Evolutionary conservation across 1,140 invertebrate genomes (phyloP).

Genomic region (Himalopsyche phryganea): DNA sequence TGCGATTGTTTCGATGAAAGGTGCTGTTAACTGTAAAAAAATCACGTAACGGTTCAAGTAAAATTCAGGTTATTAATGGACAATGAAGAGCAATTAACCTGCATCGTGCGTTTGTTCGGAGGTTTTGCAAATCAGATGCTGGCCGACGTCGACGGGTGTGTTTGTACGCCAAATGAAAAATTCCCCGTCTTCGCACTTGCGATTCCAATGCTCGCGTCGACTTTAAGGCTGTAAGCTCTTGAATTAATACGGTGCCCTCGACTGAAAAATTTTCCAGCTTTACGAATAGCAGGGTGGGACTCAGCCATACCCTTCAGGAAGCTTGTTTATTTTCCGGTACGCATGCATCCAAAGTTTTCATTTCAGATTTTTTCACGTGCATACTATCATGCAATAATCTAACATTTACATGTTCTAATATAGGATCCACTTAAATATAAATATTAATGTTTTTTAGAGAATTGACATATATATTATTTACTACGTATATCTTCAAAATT

Average conservation of each 20-base stretch:
- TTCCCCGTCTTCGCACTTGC: background rate
- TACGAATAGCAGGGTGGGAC: background rate
- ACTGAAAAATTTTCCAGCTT: background rate
- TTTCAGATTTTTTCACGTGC: background rate
- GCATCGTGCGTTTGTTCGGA: background rate
- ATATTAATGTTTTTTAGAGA: too few relatives aligned
- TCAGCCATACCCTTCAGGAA: background rate
- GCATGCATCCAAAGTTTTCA: background rate
- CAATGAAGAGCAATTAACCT: background rate
- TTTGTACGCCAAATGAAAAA: background rate
- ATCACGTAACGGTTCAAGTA: background rate
- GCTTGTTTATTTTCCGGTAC: background rate
- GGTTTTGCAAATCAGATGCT: background rate
- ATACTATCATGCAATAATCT: too few relatives aligned
- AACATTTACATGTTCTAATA: too few relatives aligned
- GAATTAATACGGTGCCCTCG: constrained; percentile 1
- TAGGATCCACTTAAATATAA: too few relatives aligned
- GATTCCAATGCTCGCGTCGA: background rate
- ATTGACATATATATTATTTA: too few relatives aligned
- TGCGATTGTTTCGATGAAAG: too few relatives aligned
- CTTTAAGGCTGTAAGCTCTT: background rate
- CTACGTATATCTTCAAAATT: too few relatives aligned
- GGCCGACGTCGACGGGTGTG: background rate
- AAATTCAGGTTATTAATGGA: background rate
- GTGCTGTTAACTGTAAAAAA: too few relatives aligned